phyloP scores from a whole-genome alignment of 2,797 vertebrate species.

The Trematomus bernacchii region DNA sequence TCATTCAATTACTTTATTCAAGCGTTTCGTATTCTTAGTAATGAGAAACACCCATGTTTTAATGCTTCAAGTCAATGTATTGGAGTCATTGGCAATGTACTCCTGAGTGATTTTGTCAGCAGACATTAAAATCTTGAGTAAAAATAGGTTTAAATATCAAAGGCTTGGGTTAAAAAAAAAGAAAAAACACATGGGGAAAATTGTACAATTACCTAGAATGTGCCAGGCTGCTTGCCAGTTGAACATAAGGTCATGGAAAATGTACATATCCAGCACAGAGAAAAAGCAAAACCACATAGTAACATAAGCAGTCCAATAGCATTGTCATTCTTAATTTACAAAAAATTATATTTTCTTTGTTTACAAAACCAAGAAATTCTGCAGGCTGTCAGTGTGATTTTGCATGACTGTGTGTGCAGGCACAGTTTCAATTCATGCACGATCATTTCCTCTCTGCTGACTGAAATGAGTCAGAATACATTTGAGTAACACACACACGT shows the following conservation, averaged over 20 bases:
- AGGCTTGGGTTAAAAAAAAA: slow-evolving; percentile 54
- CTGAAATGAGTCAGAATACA: slow-evolving; percentile 72
- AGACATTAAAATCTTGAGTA: slow-evolving; percentile 54
- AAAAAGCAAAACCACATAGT: slow-evolving; percentile 55
- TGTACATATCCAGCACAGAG: slow-evolving; percentile 51
- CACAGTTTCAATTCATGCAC: slow-evolving; percentile 36
- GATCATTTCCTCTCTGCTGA: slow-evolving; percentile 57
- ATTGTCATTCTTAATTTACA: slow-evolving; percentile 54
- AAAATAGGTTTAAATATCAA: slow-evolving; percentile 61
- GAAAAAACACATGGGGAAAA: slow-evolving; percentile 50
- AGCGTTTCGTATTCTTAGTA: slow-evolving; percentile 43
- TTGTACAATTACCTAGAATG: slow-evolving; percentile 59
- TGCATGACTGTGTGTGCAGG: slow-evolving; percentile 40
- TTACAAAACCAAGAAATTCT: slow-evolving; percentile 29
- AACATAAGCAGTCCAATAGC: slow-evolving; percentile 51
- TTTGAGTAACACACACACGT: slow-evolving; percentile 56
- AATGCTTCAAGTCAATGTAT: slow-evolving; percentile 31
- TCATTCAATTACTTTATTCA: slow-evolving; percentile 46
- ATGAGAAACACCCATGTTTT: slow-evolving; percentile 55
- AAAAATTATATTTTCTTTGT: slow-evolving; percentile 21
- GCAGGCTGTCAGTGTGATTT: slow-evolving; percentile 19
- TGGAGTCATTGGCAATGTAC: slow-evolving; percentile 47
- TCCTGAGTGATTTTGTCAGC: slow-evolving; percentile 45
- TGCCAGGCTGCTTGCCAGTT: slow-evolving; percentile 58
- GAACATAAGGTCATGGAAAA: slow-evolving; percentile 74